Evolutionary conservation across 1,140 invertebrate genomes (phyloP), one percentile per base, ranked within the genome.

Genomic region (Anastrepha ludens): DNA sequence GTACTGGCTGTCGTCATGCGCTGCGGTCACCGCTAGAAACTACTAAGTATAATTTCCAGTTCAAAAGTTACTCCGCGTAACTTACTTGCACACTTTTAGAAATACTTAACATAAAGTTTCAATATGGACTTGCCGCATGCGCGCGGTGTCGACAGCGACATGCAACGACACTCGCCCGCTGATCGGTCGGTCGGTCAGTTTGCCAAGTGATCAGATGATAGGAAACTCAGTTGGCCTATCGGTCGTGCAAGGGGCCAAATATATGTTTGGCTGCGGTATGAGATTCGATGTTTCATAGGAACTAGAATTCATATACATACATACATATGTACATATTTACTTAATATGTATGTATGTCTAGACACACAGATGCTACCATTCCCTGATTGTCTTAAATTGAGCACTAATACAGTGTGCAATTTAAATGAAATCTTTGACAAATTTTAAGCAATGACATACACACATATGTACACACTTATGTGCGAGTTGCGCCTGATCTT

Each of bases 41-140:
- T 70, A 70, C 41, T 81, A 81, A 81, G 60, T 17, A 62, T 17
- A 3, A 62, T 62, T 62, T 62, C 2, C 4, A 62, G 74, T 81
- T 29, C 47, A 50, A 81, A 81, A 81, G 47, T n/a, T 55, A 17
- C 41, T 15, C 74, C 74, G 74, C 74, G 74, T 55, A 74, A 44
- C 39, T n/a, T n/a, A 81, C 47, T 81, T 81, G 74, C n/a, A 81
- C 70, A 74, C 74, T 55, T 81, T 20, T 17, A n/a, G 74, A 13
- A 9, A 62, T 62, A 62, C 60, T 62, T 62, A 62, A 62, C 11
- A 17, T 15, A 29, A 50, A 50, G 44, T 47, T n/a, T 15, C 41
- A 6, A 74, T 81, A 41, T 81, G 74, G 74, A 41, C 44, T 81
- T 81, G 74, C 47, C 74, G 74, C 74, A 81, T 81, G 74, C 74